These are phyloP conservation scores for Carduelis carduelis DNA, from an alignment of 2,797 vertebrate genomes.

Conservation along the genomic window DNA sequence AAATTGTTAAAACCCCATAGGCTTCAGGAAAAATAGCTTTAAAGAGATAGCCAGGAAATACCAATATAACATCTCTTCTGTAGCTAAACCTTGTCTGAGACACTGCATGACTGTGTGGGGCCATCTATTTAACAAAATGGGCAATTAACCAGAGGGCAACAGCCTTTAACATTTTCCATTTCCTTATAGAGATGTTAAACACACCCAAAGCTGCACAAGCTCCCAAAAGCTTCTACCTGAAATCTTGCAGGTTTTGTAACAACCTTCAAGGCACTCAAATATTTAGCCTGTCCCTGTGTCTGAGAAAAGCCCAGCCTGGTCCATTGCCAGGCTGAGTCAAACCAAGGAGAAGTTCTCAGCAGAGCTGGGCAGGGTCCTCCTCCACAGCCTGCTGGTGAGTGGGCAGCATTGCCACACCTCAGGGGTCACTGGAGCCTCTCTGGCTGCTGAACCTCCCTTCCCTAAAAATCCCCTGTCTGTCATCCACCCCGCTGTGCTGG, in stretches of 20 bases:
- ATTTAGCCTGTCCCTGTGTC: not conserved
- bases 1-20: not conserved
- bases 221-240: not conserved
- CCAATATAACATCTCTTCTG: not conserved
- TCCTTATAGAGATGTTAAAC: not conserved
- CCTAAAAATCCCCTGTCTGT: not conserved
- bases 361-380: fast-evolving
- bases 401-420: not conserved
- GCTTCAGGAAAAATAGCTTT: not conserved
- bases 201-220: not conserved
- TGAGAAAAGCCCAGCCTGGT: not conserved
- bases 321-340: not conserved
- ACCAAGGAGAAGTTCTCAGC: not conserved
- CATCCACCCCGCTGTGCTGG: not conserved
- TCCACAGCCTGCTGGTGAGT: not conserved
- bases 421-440: not conserved
- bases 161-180: not conserved
- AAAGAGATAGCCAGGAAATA: not conserved
- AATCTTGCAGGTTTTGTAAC: not conserved
- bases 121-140: not conserved
- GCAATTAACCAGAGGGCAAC: not conserved
- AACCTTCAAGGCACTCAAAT: not conserved
- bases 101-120: not conserved
- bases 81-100: not conserved
- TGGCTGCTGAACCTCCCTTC: not conserved